These are phyloP conservation scores for Radopholus similis DNA, from an alignment of 1,140 invertebrate genomes.

Conservation along the genomic window DNA sequence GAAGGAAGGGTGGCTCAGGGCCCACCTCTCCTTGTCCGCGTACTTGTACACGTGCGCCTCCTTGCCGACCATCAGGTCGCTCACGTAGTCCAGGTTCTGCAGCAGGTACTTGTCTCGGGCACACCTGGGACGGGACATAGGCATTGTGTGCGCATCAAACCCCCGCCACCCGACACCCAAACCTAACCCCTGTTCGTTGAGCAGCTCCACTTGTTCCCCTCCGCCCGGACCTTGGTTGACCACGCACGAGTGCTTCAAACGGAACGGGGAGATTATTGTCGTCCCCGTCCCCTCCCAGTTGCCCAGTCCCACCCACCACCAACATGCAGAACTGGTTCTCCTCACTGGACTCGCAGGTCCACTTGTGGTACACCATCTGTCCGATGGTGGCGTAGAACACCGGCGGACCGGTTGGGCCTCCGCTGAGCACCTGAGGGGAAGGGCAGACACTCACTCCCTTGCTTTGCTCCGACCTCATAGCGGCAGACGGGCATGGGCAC, in stretches of 20 bases:
- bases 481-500: constrained; percentile 57
- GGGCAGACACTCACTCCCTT: background rate
- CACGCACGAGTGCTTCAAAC: constrained; percentile 36
- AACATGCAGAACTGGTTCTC: constrained; percentile 58
- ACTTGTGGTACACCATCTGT: constrained; percentile 60
- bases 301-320: constrained; percentile 20
- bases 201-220: constrained; percentile 52
- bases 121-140: constrained; percentile 38
- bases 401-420: constrained; percentile 52
- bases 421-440: constrained; percentile 38
- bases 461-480: constrained; percentile 38
- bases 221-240: constrained; percentile 57
- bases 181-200: constrained; percentile 53
- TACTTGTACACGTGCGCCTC: constrained; percentile 60
- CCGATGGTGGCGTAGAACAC: constrained; percentile 57
- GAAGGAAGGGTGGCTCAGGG: too few species aligned
- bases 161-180: too few species aligned
- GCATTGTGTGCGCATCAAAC: background rate
- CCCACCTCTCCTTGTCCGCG: constrained; percentile 42
- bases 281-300: too few species aligned
- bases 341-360: constrained; percentile 56
- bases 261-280: background rate
- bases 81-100: constrained; percentile 54
- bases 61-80: constrained; percentile 58
- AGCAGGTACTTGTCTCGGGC: constrained; percentile 56